Percentiles rank a stretch among this genome's conserved stretches.
Evolutionary conservation across 2,888 invertebrate genomes (phyloP).

Genomic region (Taphrorychus bicolor): DNA sequence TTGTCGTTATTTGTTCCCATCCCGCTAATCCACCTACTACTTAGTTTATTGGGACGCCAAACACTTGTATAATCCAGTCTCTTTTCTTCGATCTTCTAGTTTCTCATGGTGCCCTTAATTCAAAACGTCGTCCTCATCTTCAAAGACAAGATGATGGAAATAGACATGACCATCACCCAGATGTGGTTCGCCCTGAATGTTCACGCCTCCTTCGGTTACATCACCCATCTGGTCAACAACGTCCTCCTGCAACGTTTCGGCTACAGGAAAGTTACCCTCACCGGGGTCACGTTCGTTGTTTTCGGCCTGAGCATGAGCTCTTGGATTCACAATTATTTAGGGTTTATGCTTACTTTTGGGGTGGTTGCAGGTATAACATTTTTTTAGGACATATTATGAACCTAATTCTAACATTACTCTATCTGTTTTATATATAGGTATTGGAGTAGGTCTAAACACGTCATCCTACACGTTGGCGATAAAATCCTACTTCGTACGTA

Average conservation of each 20-base stretch:
- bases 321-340: conserved; percentile 64
- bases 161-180: conserved; percentile 67
- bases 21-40: too few relatives aligned
- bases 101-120: conserved; percentile 49
- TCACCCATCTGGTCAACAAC: conserved; percentile 70
- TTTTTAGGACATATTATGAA: conserved; percentile 57
- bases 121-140: conserved; percentile 72
- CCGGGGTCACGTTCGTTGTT: conserved; percentile 64
- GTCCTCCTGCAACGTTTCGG: conserved; percentile 68
- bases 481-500: conserved; percentile 70
- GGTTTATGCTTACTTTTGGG: conserved; percentile 71
- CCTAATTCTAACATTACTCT: background rate
- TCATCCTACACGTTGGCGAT: conserved; percentile 69
- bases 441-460: conserved; percentile 67
- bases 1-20: too few relatives aligned
- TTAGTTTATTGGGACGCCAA: too few relatives aligned
- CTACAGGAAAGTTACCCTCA: conserved; percentile 69
- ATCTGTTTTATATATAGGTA: conserved; percentile 60
- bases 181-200: conserved; percentile 69
- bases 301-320: conserved; percentile 68
- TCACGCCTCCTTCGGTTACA: conserved; percentile 73
- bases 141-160: conserved; percentile 66
- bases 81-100: conserved; percentile 39
- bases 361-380: conserved; percentile 74
- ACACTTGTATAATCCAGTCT: too few relatives aligned